Evolutionary conservation across 1,140 invertebrate genomes (phyloP).

Genomic region (Paramacrobiotus metropolitanus): DNA sequence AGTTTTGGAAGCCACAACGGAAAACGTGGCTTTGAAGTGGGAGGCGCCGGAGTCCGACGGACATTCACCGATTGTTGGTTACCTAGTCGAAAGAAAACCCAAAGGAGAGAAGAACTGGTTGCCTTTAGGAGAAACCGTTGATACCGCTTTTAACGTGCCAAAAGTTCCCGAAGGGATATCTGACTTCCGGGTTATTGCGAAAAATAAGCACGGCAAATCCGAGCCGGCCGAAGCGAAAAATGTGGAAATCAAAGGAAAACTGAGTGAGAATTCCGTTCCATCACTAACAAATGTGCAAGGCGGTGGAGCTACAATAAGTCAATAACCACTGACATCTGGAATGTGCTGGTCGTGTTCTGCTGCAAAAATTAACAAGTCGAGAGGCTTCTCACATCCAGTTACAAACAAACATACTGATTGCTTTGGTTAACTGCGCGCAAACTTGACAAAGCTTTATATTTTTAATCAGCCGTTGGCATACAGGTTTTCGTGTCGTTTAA

Average conservation of each 20-base stretch:
- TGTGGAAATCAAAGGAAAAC: background rate
- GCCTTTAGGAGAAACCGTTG: background rate
- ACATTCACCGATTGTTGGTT: constrained; percentile 38
- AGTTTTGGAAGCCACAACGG: constrained; percentile 78
- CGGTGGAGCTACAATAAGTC: no score
- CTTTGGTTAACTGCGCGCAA: no score
- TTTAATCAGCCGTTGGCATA: background rate
- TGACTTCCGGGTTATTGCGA: constrained; percentile 90
- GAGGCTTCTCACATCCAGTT: no score
- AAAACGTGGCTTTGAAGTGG: constrained; percentile 77
- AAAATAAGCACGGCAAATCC: constrained; percentile 84
- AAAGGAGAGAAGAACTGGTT: background rate
- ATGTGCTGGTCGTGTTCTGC: no score
- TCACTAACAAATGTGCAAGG: no score
- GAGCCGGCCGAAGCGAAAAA: constrained; percentile 39
- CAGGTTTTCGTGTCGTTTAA: background rate
- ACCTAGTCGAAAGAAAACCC: constrained; percentile 34
- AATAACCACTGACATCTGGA: no score
- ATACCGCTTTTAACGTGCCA: background rate
- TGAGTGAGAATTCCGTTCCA: background rate
- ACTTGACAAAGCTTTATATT: background rate
- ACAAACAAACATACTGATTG: no score
- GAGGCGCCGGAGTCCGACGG: constrained; percentile 54
- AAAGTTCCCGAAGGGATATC: constrained; percentile 35
- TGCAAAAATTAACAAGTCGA: no score